Base-by-base conservation (phyloP, 2,888 invertebrate species). In the Barypeithes pellucidus region DNA sequence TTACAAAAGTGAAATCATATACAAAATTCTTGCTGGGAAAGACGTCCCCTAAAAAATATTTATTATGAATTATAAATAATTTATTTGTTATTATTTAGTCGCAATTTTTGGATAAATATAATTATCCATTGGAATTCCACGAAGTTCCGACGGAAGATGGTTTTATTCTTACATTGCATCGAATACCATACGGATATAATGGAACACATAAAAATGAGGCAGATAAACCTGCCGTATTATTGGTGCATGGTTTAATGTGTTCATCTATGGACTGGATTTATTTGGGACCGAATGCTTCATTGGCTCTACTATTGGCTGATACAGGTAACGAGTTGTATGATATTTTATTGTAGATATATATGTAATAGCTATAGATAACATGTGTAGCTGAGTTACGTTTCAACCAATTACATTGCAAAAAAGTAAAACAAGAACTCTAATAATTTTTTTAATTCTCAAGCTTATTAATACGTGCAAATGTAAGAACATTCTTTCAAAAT, bases 101-200 rank as follows among this genome's bases (percentile, higher is more conserved):
- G 0, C 87, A 88, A 67, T 82, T 92, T 18, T 86, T 92, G 0
- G 81, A 81, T n/a, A 90, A 90, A 79, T 90, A 92, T 80, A 89
- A 90, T 0, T 94, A 93, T 81, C 88, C 89, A 0, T 83, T 89
- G 0, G 92, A 94, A 84, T 87, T 86, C n/a, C 91, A 94, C 82
- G 82, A 82, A 0, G 77, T 92, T 0, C 86, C 85, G 3, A 96
- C 96, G 0, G 83, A 87, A 0, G 96, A 96, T 87, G 94, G 94
- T 1, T 96, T 94, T 81, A 89, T 94, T 16, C 86, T 96, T 75
- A 88, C 90, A 74, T 79, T 95, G 80, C 94, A 95, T 82, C 36
- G 95, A 45, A 93, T 96, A 54, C 88, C 89, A 0, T 88, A 89
- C 22, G 89, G 88, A 0, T 14, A 2, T n/a, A 18, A 29, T 9